Evolutionary conservation across 2,888 invertebrate species (phyloP).

Genomic region (Rhopalosiphum nymphaeae): DNA sequence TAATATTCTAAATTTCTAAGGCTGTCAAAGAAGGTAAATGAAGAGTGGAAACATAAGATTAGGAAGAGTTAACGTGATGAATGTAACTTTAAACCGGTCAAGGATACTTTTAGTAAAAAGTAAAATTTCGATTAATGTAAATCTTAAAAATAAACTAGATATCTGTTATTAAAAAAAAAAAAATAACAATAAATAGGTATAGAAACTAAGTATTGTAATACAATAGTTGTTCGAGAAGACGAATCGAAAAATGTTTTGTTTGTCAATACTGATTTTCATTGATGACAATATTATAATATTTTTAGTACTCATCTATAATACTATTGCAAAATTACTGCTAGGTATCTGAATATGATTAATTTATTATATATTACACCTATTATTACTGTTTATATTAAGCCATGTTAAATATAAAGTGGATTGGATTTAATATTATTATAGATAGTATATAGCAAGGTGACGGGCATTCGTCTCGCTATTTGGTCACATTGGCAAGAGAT

Average conservation of each 20-base stretch:
- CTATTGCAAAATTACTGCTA: neutral
- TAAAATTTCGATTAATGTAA: constrained; percentile 25
- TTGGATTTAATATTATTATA: neutral
- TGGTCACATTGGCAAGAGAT: neutral
- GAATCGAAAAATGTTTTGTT: neutral
- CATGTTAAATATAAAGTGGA: neutral
- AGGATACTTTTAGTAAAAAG: constrained; percentile 21
- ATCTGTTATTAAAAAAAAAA: neutral
- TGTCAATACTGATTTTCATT: neutral
- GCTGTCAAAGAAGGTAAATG: constrained; percentile 35
- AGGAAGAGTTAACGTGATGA: constrained; percentile 40
- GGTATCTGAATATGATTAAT: neutral
- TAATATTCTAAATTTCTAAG: constrained; percentile 38
- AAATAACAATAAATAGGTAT: neutral
- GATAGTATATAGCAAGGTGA: neutral
- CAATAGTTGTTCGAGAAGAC: neutral
- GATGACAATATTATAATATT: neutral
- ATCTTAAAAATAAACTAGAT: constrained; percentile 28
- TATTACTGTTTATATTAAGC: neutral
- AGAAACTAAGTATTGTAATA: neutral
- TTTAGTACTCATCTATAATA: neutral
- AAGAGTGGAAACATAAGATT: constrained; percentile 31
- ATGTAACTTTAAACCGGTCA: constrained; percentile 27
- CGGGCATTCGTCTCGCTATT: neutral
- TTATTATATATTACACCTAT: neutral